phyloP scores from a whole-genome alignment of 2,888 invertebrate species.

The Muschampia plurimacula region DNA sequence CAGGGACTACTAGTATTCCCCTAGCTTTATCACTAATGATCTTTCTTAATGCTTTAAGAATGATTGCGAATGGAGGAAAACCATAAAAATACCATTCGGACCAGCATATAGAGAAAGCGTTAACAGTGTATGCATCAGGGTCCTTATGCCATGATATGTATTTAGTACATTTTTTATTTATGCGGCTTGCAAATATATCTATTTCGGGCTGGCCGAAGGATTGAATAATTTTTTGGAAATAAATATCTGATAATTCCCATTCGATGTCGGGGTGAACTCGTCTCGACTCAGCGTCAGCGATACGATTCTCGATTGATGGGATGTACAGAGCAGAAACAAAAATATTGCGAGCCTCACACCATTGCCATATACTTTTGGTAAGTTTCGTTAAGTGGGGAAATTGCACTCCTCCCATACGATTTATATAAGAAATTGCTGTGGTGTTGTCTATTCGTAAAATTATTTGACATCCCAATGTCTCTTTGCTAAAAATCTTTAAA shows the following conservation, averaged over 20 bases:
- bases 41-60: constrained; percentile 16
- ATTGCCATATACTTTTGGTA: constrained; percentile 39
- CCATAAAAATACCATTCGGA: constrained; percentile 3
- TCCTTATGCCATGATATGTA: constrained; percentile 33
- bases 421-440: constrained; percentile 41
- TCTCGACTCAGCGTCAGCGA: constrained; percentile 41
- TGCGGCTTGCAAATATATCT: constrained; percentile 26
- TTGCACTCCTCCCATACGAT: constrained; percentile 42
- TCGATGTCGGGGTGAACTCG: constrained; percentile 38
- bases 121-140: constrained; percentile 17
- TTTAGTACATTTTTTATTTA: constrained; percentile 25
- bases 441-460: constrained; percentile 20
- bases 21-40: constrained; percentile 9
- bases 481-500: constrained; percentile 38
- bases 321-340: constrained; percentile 39
- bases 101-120: constrained; percentile 10
- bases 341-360: constrained; percentile 39
- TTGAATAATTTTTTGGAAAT: constrained; percentile 14
- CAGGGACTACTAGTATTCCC: constrained; percentile 16
- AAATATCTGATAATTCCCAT: constrained; percentile 34
- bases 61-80: constrained; percentile 19
- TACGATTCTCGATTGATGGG: constrained; percentile 29
- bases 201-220: constrained; percentile 14
- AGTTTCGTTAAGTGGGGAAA: constrained; percentile 36
- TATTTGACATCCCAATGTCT: background rate